Evolutionary conservation across 2,113 vertebrate species (phyloP), one percentile per base, ranked within the genome.

Genomic region (Erpornis zantholeuca): DNA sequence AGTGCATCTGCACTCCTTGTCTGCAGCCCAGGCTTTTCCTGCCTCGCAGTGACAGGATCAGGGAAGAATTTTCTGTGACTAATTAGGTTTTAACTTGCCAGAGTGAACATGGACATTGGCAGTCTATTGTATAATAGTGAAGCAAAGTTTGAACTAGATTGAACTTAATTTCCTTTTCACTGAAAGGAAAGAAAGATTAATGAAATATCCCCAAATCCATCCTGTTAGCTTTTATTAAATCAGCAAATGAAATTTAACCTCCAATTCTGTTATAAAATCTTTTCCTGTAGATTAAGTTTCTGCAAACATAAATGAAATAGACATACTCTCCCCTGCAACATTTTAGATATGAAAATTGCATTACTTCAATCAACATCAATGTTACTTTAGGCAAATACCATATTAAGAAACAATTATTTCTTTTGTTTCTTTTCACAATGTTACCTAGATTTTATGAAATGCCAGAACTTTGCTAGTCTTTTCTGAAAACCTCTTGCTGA

Each of bases 181-280:
- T 98, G 98, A 99, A 98, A 98, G 98, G 98, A 98, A 98, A 98
- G 98, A 98, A 98, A 99, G 99, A 99, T 99, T 99, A 99, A 99
- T 99, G 98, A 99, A 99, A 99, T 99, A 99, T 99, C 99, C 98
- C 98, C 98, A 99, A 99, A 99, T 99, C 99, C 98, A 98, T 99
- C 99, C 99, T 99, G 98, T 99, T 99, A 97, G 98, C 98, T 99
- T 99, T 99, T 99, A 99, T 99, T 99, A 99, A 99, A 99, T 99
- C 98, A 99, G 98, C 97, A 98, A 98, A 98, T 98, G 99, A 99
- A 99, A 99, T 98, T 98, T 97, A 98, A 99, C 97, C 98, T 97
- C 95, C 97, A 97, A 97, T 98, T 97, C 98, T 97, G 98, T 97
- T 97, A 81, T 87, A 96, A 97, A 92, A 98, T 97, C 98, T 97